These are phyloP conservation scores for Drosophila suboccidentalis DNA, from an alignment of 2,888 invertebrate species.

Conservation along the genomic window DNA sequence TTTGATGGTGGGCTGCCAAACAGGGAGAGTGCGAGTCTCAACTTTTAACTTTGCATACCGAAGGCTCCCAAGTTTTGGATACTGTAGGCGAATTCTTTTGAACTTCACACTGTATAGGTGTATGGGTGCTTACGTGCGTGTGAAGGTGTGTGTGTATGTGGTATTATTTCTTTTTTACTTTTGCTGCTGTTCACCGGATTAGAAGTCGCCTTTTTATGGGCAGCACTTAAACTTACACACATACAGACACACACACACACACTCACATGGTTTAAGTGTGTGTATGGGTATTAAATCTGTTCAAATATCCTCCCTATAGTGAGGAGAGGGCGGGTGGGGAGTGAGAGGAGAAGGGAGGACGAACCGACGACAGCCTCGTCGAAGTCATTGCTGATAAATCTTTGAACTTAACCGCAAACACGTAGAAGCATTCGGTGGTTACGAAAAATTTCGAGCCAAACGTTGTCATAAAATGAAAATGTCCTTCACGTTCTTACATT, in stretches of 20 bases:
- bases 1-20: constrained; percentile 68
- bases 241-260: not conserved
- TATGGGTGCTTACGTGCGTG: not conserved
- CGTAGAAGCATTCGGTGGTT: constrained; percentile 81
- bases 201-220: constrained; percentile 72
- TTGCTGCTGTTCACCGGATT: constrained; percentile 63
- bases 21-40: constrained; percentile 44
- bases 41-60: constrained; percentile 61
- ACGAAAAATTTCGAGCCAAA: constrained; percentile 64
- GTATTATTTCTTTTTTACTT: constrained; percentile 59
- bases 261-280: constrained; percentile 28
- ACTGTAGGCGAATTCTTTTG: constrained; percentile 64
- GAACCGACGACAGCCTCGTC: constrained; percentile 76
- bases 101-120: constrained; percentile 40
- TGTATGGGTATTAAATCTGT: constrained; percentile 76
- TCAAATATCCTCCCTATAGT: constrained; percentile 61
- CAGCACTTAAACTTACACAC: constrained; percentile 69
- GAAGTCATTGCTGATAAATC: constrained; percentile 80
- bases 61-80: constrained; percentile 35
- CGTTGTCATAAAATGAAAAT: constrained; percentile 82
- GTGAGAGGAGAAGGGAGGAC: constrained; percentile 12
- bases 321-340: not conserved
- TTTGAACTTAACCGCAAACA: constrained; percentile 81
- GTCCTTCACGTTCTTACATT: constrained; percentile 77
- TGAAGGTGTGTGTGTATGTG: constrained; percentile 37